Evolutionary conservation across 30 jellyfish, hydroid and myxozoan genomes (phyloP), one percentile per base, ranked within the genome.

Genomic region (Hydractinia symbiolongicarpus): DNA sequence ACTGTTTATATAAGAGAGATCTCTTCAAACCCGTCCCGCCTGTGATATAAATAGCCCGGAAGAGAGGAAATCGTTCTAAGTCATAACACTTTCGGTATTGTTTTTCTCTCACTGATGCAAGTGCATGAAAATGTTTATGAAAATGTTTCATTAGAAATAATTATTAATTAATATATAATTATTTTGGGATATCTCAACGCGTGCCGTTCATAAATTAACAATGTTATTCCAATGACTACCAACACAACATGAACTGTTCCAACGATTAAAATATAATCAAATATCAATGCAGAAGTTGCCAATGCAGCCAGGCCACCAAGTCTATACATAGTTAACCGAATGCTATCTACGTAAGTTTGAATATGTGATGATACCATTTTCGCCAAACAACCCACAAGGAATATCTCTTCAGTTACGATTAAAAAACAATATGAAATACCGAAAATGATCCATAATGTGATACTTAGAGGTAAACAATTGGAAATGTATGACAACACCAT

Each of bases 341-440:
- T 64, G 74, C 74, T 64, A 51, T 64, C 74, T 9, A 64, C 74
- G 74, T n/a, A 64, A n/a, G 74, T 64, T 13, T 64, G 74, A 13
- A 64, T 64, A 7, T 64, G 4, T n/a, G 74, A 64, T 64, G 74
- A 13, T 13, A 64, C 74, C 74, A 64, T 64, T 51, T 64, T 64
- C 74, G 74, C 74, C 74, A 64, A 64, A 13, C 74, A 64, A 64
- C 74, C 74, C 9, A 64, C 74, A 7, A 64, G 17, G 74, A 64
- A 64, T 7, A 64, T 13, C 17, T 64, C 74, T 51, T 64, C 74
- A 64, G 16, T 64, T 9, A 64, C 74, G 7, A 64, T 64, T n/a
- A 64, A 51, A 13, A 64, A 64, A 64, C 74, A 44, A 64, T 64
- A 64, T n/a, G 52, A 7, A 7, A 13, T 13, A 64, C 19, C n/a